Evolutionary conservation across 2,113 vertebrate genomes (phyloP).

Genomic region (Cynoglossus semilaevis): DNA sequence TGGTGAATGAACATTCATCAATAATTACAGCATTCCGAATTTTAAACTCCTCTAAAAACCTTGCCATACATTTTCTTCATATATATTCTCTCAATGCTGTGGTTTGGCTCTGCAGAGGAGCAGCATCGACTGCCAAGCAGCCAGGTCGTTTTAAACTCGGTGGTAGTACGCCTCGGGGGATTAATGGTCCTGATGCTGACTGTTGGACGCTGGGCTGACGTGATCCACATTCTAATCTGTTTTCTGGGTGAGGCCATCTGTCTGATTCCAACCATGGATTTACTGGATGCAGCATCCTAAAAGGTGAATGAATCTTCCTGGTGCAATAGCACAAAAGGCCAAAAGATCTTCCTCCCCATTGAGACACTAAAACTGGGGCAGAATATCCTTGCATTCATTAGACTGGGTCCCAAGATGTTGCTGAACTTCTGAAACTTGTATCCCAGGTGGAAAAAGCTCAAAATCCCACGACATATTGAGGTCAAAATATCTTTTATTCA

Average conservation of each 20-base stretch:
- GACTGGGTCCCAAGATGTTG: conserved; percentile 40
- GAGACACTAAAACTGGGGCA: conserved; percentile 43
- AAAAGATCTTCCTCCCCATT: conserved; percentile 25
- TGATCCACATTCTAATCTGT: conserved; percentile 83
- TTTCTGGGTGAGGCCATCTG: conserved; percentile 87
- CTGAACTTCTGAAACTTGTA: conserved; percentile 45
- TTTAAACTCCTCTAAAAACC: background rate
- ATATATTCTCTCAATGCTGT: background rate
- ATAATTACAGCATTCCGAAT: background rate
- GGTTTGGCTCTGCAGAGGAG: conserved; percentile 77
- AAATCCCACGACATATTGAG: conserved; percentile 55
- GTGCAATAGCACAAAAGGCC: conserved; percentile 10
- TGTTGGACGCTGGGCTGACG: conserved; percentile 85
- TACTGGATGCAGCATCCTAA: conserved; percentile 75
- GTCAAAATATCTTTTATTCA: conserved; percentile 34
- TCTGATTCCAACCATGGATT: conserved; percentile 65
- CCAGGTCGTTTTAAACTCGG: conserved; percentile 72
- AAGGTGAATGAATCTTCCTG: conserved; percentile 75
- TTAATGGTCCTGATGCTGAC: conserved; percentile 89
- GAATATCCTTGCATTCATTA: conserved; percentile 52
- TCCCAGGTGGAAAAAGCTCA: conserved; percentile 47
- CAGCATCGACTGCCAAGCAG: conserved; percentile 63
- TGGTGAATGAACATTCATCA: background rate
- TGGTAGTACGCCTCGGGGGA: conserved; percentile 85
- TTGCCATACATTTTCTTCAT: background rate